Evolutionary conservation across 2,888 invertebrate species (phyloP).

Genomic region (Priocnemis perturbator): DNA sequence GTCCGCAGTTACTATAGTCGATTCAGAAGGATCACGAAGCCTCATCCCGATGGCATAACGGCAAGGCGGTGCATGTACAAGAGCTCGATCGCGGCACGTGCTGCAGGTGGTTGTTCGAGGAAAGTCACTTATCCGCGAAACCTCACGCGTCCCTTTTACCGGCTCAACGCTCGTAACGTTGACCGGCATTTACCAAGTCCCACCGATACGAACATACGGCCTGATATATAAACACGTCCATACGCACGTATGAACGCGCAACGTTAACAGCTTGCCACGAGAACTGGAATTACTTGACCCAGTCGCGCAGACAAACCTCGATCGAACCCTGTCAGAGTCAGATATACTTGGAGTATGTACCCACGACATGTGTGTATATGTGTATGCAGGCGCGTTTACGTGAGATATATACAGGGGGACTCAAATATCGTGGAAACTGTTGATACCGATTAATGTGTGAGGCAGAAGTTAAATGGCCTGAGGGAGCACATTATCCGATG

Average conservation of each 20-base stretch:
- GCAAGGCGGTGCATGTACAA: too few relatives aligned
- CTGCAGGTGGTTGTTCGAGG: conserved; percentile 48
- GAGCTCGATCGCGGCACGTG: conserved; percentile 45
- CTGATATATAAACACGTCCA: too few relatives aligned
- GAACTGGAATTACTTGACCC: conserved; percentile 48
- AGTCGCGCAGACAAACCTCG: conserved; percentile 32
- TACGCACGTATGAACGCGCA: neutral
- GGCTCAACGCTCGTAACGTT: conserved; percentile 26
- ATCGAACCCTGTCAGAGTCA: conserved; percentile 28
- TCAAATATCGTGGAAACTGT: too few relatives aligned
- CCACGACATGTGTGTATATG: conserved; percentile 5
- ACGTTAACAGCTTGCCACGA: conserved; percentile 13
- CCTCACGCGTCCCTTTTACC: conserved; percentile 29
- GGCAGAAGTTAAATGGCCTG: too few relatives aligned
- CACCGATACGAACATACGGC: too few relatives aligned
- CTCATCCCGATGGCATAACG: too few relatives aligned
- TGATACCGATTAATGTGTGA: too few relatives aligned
- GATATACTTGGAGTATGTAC: conserved; percentile 15
- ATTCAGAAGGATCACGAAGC: too few relatives aligned
- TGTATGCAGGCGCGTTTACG: neutral
- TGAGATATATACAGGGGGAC: neutral
- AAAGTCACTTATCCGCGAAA: conserved; percentile 52
- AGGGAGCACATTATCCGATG: too few relatives aligned
- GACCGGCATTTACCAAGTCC: conserved; percentile 18
- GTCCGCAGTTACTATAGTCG: too few relatives aligned